Evolutionary conservation across 2,113 vertebrate species (phyloP).

Genomic region (Hippocampus zosterae): DNA sequence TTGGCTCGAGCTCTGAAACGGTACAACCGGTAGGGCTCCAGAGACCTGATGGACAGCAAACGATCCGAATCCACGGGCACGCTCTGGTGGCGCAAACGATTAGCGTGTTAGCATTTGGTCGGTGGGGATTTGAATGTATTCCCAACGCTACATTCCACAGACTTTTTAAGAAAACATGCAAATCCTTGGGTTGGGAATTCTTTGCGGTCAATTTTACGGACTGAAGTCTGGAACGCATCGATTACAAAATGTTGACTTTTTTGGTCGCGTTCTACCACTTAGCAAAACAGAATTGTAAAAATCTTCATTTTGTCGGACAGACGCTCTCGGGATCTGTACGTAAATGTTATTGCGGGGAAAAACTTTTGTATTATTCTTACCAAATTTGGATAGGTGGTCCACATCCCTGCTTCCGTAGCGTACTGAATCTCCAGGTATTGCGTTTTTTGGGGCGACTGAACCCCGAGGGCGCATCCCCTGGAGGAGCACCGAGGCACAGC

Average conservation of each 20-base stretch:
- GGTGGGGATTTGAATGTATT: too few relatives aligned
- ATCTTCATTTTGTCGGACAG: too few relatives aligned
- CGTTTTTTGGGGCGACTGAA: constrained; percentile 7
- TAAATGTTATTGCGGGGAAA: background rate
- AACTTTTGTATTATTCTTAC: constrained; percentile 40
- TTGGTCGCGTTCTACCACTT: too few relatives aligned
- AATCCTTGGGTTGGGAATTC: too few relatives aligned
- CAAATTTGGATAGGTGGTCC: constrained; percentile 33
- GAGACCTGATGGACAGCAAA: constrained; percentile 28
- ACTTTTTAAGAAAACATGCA: too few relatives aligned
- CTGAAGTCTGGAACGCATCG: too few relatives aligned
- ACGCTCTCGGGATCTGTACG: background rate
- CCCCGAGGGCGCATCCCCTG: constrained; percentile 35
- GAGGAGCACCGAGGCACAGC: constrained; percentile 39
- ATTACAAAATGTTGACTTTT: too few relatives aligned
- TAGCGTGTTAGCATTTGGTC: background rate
- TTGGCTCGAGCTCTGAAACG: constrained; percentile 60
- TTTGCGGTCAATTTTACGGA: too few relatives aligned
- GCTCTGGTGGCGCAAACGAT: constrained; percentile 18
- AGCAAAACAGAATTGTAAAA: too few relatives aligned
- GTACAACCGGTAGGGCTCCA: constrained; percentile 54
- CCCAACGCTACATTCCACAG: too few relatives aligned
- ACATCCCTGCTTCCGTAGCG: constrained; percentile 7
- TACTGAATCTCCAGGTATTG: constrained; percentile 55
- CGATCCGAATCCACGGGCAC: constrained; percentile 8